Conservation (phyloP, 2,113 vertebrate genomes). For the Ardeotis arabs region DNA sequence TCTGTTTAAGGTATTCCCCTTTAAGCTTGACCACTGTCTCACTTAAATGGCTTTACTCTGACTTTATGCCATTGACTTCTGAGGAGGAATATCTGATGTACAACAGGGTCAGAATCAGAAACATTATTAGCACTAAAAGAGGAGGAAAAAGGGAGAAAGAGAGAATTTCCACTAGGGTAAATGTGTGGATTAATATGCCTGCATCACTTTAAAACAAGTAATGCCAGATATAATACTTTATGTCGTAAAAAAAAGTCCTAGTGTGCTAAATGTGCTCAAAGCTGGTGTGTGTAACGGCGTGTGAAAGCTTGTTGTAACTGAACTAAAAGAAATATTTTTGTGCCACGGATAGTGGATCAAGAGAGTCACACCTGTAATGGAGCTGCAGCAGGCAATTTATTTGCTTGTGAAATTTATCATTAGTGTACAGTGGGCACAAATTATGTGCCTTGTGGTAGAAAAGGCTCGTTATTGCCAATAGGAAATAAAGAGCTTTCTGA, state of each 20-base stretch:
- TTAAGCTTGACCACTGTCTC: background rate
- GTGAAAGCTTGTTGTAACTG: background rate
- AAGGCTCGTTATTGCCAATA: background rate
- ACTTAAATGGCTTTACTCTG: background rate
- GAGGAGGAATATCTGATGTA: background rate
- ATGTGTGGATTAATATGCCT: background rate
- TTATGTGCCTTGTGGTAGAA: background rate
- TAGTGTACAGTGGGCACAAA: background rate
- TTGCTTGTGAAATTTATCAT: background rate
- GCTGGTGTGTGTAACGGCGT: background rate
- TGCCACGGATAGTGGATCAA: background rate
- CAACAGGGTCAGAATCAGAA: background rate
- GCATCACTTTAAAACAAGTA: constrained; percentile 66
- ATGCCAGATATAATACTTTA: background rate
- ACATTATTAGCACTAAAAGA: background rate
- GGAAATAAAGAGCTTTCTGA: background rate
- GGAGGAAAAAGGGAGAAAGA: fast-evolving
- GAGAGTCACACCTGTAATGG: background rate
- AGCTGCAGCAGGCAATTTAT: background rate
- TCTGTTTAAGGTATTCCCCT: background rate
- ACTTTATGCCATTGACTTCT: background rate
- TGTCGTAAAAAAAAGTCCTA: background rate
- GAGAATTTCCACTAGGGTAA: background rate
- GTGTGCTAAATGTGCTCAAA: background rate
- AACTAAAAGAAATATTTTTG: background rate